A percentile compares a stretch with the other conserved stretches of the same genome.
phyloP scores from a whole-genome alignment of 2,888 invertebrate species.

The Dasysyrphus tricinctus region DNA sequence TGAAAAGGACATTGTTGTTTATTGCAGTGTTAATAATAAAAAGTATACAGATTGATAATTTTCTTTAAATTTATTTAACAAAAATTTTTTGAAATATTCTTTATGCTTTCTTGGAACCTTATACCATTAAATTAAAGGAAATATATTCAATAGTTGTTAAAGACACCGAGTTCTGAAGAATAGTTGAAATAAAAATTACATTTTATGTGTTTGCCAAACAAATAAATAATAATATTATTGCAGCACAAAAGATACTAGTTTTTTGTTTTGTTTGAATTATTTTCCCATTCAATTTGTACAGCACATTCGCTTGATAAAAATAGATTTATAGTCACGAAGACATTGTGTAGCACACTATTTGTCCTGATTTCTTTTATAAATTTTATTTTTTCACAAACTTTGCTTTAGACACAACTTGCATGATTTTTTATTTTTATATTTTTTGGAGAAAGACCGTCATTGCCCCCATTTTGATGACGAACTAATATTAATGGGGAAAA shows the following conservation, averaged over 20 bases:
- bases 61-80: too few species aligned
- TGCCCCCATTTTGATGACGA: constrained; percentile 8
- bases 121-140: background rate
- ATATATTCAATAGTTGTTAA: background rate
- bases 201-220: background rate
- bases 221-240: background rate
- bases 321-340: constrained; percentile 2
- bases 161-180: background rate
- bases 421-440: constrained; percentile 3
- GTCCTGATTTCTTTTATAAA: background rate
- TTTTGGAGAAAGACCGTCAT: constrained; percentile 13
- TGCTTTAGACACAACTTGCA: background rate
- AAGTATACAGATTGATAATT: background rate
- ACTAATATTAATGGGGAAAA: background rate
- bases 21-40: background rate
- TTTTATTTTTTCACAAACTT: background rate
- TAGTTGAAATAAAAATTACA: background rate
- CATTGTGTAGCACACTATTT: background rate
- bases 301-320: constrained; percentile 5
- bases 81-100: background rate
- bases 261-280: background rate
- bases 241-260: background rate
- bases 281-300: constrained; percentile 1
- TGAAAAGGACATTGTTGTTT: background rate
- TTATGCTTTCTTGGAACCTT: constrained; percentile 2